Evolutionary conservation across 2,888 invertebrate genomes (phyloP).

Genomic region (Chloroclystis v-ata): DNA sequence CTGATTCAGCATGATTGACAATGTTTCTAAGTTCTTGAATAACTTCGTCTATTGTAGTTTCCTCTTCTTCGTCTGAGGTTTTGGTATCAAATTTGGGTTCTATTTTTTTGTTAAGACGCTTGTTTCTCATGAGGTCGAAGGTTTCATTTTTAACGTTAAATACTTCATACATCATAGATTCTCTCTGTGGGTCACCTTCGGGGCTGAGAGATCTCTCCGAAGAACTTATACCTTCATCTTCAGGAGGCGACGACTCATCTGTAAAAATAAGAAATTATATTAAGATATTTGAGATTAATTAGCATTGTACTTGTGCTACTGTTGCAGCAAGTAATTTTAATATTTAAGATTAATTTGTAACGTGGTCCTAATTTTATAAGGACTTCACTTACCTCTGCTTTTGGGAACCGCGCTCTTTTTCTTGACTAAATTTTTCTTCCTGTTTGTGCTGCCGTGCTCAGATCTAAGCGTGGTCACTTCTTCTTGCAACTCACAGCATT

Average conservation of each 20-base stretch:
- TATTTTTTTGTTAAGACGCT: constrained; percentile 62
- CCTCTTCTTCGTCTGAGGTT: constrained; percentile 82
- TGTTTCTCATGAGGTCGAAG: constrained; percentile 68
- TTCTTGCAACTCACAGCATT: constrained; percentile 85
- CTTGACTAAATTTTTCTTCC: constrained; percentile 73
- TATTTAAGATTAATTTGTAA: too few relatives aligned
- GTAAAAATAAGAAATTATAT: constrained; percentile 33
- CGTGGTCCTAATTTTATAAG: too few relatives aligned
- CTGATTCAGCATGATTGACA: constrained; percentile 89
- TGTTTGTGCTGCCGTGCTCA: constrained; percentile 67
- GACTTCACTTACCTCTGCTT: constrained; percentile 59
- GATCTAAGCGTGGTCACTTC: constrained; percentile 82
- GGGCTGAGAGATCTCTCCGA: constrained; percentile 89
- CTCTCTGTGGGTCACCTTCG: constrained; percentile 80
- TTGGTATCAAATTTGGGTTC: constrained; percentile 59
- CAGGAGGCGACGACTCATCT: constrained; percentile 86
- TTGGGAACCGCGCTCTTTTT: constrained; percentile 64
- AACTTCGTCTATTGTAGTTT: constrained; percentile 91
- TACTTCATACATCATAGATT: constrained; percentile 80
- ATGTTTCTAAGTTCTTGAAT: constrained; percentile 91
- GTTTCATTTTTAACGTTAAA: constrained; percentile 79
- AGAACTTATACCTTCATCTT: constrained; percentile 93
- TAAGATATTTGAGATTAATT: too few relatives aligned
- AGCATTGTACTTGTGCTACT: too few relatives aligned
- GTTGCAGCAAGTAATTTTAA: too few relatives aligned